Percentiles rank a stretch among this genome's conserved stretches.
Evolutionary conservation across 2,888 invertebrate genomes (phyloP).

Genomic region (Molorchus minor): DNA sequence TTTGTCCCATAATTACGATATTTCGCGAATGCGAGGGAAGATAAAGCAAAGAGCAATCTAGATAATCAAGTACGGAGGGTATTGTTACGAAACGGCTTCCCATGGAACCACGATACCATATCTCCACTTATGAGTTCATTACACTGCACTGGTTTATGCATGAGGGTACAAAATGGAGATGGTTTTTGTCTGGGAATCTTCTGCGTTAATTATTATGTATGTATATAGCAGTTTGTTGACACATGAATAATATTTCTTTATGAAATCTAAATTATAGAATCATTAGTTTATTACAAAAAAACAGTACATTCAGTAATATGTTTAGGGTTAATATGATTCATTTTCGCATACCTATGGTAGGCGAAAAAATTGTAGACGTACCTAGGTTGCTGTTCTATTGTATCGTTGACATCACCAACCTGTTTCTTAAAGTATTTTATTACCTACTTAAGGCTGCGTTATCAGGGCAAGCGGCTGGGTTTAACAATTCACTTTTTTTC

Average conservation of each 20-base stretch:
- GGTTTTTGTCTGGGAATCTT: background rate
- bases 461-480: no score
- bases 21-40: conserved; percentile 4
- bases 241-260: no score
- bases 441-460: no score
- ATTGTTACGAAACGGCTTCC: conserved; percentile 38
- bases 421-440: no score
- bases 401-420: no score
- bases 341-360: background rate
- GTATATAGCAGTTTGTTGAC: background rate
- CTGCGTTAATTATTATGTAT: background rate
- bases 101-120: conserved; percentile 41
- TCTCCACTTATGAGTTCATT: conserved; percentile 36
- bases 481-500: no score
- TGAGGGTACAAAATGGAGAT: conserved; percentile 5
- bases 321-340: background rate
- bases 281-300: background rate
- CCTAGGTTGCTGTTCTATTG: no score
- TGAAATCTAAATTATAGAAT: background rate
- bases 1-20: conserved; percentile 11
- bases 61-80: conserved; percentile 33
- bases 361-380: no score
- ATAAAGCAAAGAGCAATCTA: conserved; percentile 18
- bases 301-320: background rate
- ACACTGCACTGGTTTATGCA: conserved; percentile 23